Evolutionary conservation across 2,888 invertebrate species (phyloP).

Genomic region (Athetis lepigone): DNA sequence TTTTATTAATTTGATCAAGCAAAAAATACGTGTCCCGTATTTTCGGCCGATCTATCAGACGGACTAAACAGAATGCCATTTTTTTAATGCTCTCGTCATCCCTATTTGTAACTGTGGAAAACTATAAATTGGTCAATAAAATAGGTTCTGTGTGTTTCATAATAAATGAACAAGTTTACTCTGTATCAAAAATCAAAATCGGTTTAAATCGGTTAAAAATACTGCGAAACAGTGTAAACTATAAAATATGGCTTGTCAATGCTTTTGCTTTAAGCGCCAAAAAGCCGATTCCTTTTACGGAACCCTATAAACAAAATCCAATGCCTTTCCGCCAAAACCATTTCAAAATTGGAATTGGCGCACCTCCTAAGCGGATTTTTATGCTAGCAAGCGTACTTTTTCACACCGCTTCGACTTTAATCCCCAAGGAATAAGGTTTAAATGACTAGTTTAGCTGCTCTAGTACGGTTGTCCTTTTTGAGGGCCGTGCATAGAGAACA

Average conservation of each 20-base stretch:
- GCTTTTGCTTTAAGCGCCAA: background rate
- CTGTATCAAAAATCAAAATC: too few relatives aligned
- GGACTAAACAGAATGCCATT: too few relatives aligned
- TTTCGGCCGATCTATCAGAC: too few relatives aligned
- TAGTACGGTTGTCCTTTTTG: slow-evolving; percentile 55
- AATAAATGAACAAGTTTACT: too few relatives aligned
- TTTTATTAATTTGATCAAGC: too few relatives aligned
- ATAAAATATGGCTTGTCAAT: background rate
- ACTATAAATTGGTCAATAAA: too few relatives aligned
- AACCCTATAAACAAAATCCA: slow-evolving; percentile 69
- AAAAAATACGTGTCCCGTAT: too few relatives aligned
- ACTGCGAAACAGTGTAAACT: too few relatives aligned
- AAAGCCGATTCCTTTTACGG: slow-evolving; percentile 34
- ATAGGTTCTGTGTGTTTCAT: too few relatives aligned
- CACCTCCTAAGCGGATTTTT: slow-evolving; percentile 83
- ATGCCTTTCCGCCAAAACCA: slow-evolving; percentile 79
- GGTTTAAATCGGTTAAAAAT: background rate
- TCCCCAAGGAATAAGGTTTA: slow-evolving; percentile 49
- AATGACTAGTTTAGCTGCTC: slow-evolving; percentile 30
- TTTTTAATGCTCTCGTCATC: too few relatives aligned
- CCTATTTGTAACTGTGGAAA: too few relatives aligned
- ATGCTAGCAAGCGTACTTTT: slow-evolving; percentile 61
- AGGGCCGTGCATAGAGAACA: slow-evolving; percentile 81
- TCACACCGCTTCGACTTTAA: slow-evolving; percentile 50
- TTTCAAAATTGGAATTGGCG: slow-evolving; percentile 85